Base-by-base conservation (phyloP, 2,888 invertebrate species). In the Leptinotarsa juncta region DNA sequence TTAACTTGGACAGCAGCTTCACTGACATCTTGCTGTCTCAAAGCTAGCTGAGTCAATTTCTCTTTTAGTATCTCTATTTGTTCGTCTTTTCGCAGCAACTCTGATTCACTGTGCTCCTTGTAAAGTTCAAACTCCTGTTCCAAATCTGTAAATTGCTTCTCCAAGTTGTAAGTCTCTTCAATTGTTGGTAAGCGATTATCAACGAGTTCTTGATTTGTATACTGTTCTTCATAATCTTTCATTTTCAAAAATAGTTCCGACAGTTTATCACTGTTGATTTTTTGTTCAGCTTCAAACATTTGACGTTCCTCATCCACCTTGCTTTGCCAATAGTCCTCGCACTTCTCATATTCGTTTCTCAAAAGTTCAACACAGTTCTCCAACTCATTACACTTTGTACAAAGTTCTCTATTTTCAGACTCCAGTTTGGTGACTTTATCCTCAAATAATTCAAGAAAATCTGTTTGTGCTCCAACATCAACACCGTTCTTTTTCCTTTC, bases 241-340 rank as follows among this genome's bases (percentile, higher is more conserved):
- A 96, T 93, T 87, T 94, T 94, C 32, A 90, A 89, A 81, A 94
- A 90, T 42, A 96, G 88, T 79, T 94, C 94, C 1, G 91, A 90
- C 78, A 95, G 92, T 80, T 95, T 94, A 81, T 94, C 94, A 85
- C 94, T 95, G 77, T 91, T 93, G 66, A 93, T 91, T 80, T 91
- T 91, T 87, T 94, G 94, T 84, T 95, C 95, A 77, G 93, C 92
- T 82, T 93, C 94, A 84, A 92, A 93, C 73, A 93, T 88, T 78
- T 91, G 91, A 48, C 96, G 90, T 87, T 96, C 96, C 77, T 94
- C 95, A 67, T 93, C 92, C 73, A 96, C 88, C 87, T 96, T 96
- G 50, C 89, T 89, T 67, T 92, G 90, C 96, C 96, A 96, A 88
- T 96, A 96, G 86, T 96, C 96, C 86, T 96, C 96, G 86, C 95